Base-by-base conservation (phyloP, 2,113 vertebrate species). In the Meleagris gallopavo region DNA sequence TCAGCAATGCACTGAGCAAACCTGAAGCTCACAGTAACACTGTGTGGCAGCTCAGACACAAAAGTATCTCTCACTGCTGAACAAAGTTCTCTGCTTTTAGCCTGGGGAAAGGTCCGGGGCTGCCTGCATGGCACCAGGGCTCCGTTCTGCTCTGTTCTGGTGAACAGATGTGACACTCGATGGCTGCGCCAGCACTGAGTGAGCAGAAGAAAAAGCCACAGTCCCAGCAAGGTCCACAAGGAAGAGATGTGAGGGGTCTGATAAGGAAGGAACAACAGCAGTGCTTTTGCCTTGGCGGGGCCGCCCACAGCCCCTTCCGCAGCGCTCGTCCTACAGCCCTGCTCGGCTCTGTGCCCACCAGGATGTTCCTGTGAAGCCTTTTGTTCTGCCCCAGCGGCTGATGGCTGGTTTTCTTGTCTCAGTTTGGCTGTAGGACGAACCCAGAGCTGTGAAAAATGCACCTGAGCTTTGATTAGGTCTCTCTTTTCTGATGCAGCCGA, bases 231-330 rank as follows among this genome's bases (percentile, higher is more conserved):
- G 5, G 67, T 46, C 18, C 5, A 66, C 15, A 0, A 89, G 95
- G 97, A 96, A 96, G 91, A 89, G 48, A 88, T 85, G 93, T n/a
- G 8, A 66, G 25, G 66, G 32, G 62, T 12, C 86, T 93, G 97
- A 97, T 97, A 97, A 97, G 96, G 90, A 87, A 87, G 52, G 90
- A 95, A 86, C 83, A 93, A 93, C 50, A 57, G 41, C 7, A 50
- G 38, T 66, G 89, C 94, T 94, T 88, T 76, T 0, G 1, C 70
- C 86, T 7, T 24, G 78, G 73, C 81, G 72, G 43, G 34, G 40
- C 92, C 10, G 17, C 54, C 54, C 16, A 88, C 82, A 87, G 89
- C 40, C 46, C 77, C 92, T 78, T 94, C 92, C 40, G 19, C 86
- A 70, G 83, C 13, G 16, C 74, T 52, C 64, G 7, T 74, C 62